phyloP scores from a whole-genome alignment of 2,797 vertebrate species.

The Brotula barbata region DNA sequence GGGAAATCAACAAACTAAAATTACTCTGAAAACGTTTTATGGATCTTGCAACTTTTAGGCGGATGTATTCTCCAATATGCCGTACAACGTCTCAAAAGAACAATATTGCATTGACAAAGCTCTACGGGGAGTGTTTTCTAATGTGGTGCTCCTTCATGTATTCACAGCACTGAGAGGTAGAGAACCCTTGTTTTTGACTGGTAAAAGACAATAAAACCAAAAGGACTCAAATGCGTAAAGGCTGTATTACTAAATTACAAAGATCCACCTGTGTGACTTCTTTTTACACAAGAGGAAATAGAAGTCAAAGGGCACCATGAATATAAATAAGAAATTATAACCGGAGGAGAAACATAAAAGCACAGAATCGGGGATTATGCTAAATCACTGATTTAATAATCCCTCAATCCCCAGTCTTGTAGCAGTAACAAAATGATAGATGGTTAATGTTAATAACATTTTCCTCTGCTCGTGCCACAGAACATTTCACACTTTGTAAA shows the following conservation, averaged over 20 bases:
- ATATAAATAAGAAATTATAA: conserved; percentile 31
- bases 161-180: too few species aligned
- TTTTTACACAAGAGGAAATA: conserved; percentile 25
- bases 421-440: not conserved
- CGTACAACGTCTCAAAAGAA: not conserved
- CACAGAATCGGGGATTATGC: conserved; percentile 9
- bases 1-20: not conserved
- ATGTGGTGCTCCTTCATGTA: too few species aligned
- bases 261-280: conserved; percentile 4
- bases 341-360: conserved; percentile 21
- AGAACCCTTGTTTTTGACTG: too few species aligned
- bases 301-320: conserved; percentile 29
- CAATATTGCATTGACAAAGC: not conserved
- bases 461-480: too few species aligned
- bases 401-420: conserved; percentile 9
- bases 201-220: conserved; percentile 7
- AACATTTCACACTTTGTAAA: too few species aligned
- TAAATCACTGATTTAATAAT: conserved; percentile 18
- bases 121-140: not conserved
- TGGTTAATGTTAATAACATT: too few species aligned
- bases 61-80: conserved; percentile 19
- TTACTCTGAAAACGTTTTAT: not conserved
- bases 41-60: conserved; percentile 15
- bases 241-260: conserved; percentile 9
- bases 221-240: conserved; percentile 7